Conservation (phyloP, 1,140 invertebrate genomes). For the Chironomus striatipennis region DNA sequence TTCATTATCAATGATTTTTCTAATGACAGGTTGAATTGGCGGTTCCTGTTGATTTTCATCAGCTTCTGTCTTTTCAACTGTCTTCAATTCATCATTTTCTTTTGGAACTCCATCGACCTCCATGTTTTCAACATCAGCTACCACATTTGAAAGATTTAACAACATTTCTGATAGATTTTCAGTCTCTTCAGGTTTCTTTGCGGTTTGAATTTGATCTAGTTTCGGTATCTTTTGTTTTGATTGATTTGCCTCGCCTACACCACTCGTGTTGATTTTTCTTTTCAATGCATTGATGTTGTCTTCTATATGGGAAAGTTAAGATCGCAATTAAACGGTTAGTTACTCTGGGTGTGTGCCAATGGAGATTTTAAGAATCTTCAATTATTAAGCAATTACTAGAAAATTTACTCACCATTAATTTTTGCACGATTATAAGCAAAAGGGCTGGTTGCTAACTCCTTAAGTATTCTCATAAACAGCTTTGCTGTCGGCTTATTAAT, state of each 20-base stretch:
- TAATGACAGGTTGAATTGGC: slow-evolving; percentile 23
- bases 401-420: slow-evolving; percentile 32
- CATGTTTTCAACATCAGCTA: background rate
- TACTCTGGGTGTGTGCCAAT: background rate
- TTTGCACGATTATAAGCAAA: slow-evolving; percentile 42
- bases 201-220: background rate
- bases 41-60: background rate
- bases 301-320: background rate
- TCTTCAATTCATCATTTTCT: background rate
- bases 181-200: background rate
- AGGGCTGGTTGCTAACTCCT: slow-evolving; percentile 38
- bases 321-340: background rate
- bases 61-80: background rate
- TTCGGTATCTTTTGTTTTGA: background rate
- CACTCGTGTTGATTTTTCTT: background rate
- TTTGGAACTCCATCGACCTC: background rate
- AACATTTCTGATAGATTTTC: background rate
- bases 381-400: background rate
- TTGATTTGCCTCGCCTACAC: background rate
- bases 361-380: background rate
- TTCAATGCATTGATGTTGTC: slow-evolving; percentile 19
- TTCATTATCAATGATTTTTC: slow-evolving; percentile 21
- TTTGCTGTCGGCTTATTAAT: slow-evolving; percentile 39
- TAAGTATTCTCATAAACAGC: slow-evolving; percentile 38
- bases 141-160: background rate